These are phyloP conservation scores for Xyrichtys novacula DNA, from an alignment of 2,797 vertebrate species.

Conservation along the genomic window DNA sequence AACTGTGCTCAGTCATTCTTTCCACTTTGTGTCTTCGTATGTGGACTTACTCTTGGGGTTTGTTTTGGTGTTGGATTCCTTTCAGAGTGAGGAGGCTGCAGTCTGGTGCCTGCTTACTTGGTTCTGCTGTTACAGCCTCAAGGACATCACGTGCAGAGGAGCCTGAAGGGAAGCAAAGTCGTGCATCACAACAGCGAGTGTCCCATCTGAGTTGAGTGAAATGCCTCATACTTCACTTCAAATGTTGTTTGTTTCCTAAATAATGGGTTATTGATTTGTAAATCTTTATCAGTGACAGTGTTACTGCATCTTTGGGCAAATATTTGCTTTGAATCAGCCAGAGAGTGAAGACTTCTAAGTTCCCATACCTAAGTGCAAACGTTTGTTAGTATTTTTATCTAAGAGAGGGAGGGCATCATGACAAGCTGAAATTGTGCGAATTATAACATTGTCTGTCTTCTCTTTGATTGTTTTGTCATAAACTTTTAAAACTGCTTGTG, in stretches of 20 bases:
- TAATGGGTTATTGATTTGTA: neutral
- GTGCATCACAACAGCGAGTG: conserved; percentile 55
- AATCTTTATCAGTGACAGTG: neutral
- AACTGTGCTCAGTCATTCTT: too few species aligned
- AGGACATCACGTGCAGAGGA: conserved; percentile 69
- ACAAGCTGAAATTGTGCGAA: too few species aligned
- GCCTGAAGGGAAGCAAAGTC: conserved; percentile 47
- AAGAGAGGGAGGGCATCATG: too few species aligned
- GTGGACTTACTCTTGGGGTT: conserved; percentile 18
- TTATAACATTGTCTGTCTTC: too few species aligned
- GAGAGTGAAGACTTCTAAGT: too few species aligned
- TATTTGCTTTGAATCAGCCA: too few species aligned
- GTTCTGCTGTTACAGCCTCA: conserved; percentile 61
- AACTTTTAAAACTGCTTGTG: too few species aligned
- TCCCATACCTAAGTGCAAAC: too few species aligned
- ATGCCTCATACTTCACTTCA: conserved; percentile 12
- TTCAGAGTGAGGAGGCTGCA: conserved; percentile 67
- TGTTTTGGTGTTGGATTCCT: conserved; percentile 68
- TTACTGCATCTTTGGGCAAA: neutral
- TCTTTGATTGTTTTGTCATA: too few species aligned
- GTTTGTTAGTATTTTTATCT: too few species aligned
- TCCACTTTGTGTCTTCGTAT: too few species aligned
- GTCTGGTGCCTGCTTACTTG: conserved; percentile 65
- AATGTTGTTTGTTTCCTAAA: conserved; percentile 23
- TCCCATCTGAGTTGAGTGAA: conserved; percentile 33